Evolutionary conservation across 2,113 vertebrate genomes (phyloP).

Genomic region (Limanda limanda): DNA sequence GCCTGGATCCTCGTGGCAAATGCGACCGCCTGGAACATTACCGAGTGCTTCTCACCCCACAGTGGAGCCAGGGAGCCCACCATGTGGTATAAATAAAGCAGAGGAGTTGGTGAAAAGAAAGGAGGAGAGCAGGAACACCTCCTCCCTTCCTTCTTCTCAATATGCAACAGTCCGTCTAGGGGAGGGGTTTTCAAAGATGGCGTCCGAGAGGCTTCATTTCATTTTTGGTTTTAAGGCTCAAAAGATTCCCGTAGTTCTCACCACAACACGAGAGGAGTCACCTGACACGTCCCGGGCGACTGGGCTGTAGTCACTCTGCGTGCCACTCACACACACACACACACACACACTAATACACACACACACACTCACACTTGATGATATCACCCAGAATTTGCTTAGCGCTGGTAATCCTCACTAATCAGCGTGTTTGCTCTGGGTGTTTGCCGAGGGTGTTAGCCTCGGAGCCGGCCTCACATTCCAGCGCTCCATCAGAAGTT

Average conservation of each 20-base stretch:
- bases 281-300: not conserved
- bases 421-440: constrained; percentile 76
- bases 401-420: constrained; percentile 71
- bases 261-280: too few relatives aligned
- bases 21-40: constrained; percentile 45
- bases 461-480: constrained; percentile 57
- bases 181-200: not conserved
- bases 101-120: constrained; percentile 61
- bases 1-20: constrained; percentile 53
- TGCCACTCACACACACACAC: constrained; percentile 1
- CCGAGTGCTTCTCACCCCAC: constrained; percentile 70
- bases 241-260: too few relatives aligned
- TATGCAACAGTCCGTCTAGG: constrained; percentile 31
- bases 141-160: constrained; percentile 43
- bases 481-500: constrained; percentile 48
- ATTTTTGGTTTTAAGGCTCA: too few relatives aligned
- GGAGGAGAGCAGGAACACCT: constrained; percentile 47
- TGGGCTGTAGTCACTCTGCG: not conserved
- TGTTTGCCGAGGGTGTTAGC: constrained; percentile 80
- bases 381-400: constrained; percentile 66
- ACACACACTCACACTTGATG: not conserved
- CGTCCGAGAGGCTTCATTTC: not conserved
- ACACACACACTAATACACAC: constrained; percentile 14
- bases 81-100: constrained; percentile 80
- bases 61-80: constrained; percentile 52